phyloP scores from a whole-genome alignment of 2,888 invertebrate genomes.

The Agonopterix arenella region DNA sequence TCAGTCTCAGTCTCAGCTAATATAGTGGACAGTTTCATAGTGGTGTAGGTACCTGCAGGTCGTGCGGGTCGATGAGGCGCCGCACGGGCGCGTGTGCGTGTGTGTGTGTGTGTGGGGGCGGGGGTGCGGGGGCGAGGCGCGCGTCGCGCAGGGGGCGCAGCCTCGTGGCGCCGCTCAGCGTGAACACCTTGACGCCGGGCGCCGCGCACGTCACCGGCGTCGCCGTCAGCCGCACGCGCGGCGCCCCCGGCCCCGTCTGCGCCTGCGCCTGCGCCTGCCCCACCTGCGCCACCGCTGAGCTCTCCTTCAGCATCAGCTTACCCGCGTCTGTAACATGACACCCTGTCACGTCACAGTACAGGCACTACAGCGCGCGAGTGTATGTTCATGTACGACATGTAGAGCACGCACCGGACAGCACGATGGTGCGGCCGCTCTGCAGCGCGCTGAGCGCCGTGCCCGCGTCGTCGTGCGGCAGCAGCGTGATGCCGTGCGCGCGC shows the following conservation, averaged over 20 bases:
- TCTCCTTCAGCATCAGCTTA: conserved; percentile 82
- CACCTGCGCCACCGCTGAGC: conserved; percentile 16
- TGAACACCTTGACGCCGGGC: conserved; percentile 44
- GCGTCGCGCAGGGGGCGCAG: conserved; percentile 2
- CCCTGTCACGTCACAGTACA: conserved; percentile 83
- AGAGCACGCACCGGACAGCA: conserved; percentile 80
- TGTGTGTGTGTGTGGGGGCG: not conserved
- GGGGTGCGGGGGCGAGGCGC: not conserved
- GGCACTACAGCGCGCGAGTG: conserved; percentile 71
- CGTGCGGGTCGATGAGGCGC: not conserved
- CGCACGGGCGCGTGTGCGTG: not conserved
- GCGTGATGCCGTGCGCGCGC: conserved; percentile 90
- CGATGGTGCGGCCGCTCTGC: conserved; percentile 90
- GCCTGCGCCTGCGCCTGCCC: conserved; percentile 25
- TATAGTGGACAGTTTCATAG: not conserved
- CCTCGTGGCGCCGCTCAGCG: conserved; percentile 25
- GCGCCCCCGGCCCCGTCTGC: conserved; percentile 30
- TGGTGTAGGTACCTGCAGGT: not conserved
- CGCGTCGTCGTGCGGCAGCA: conserved; percentile 87
- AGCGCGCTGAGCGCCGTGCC: conserved; percentile 86
- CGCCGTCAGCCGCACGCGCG: conserved; percentile 34
- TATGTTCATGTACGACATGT: conserved; percentile 52
- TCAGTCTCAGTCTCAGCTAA: not conserved
- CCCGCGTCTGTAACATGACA: conserved; percentile 79
- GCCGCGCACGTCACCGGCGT: conserved; percentile 31